Evolutionary conservation across 2,888 invertebrate species (phyloP).

Genomic region (Pandemis cinnamomeana): DNA sequence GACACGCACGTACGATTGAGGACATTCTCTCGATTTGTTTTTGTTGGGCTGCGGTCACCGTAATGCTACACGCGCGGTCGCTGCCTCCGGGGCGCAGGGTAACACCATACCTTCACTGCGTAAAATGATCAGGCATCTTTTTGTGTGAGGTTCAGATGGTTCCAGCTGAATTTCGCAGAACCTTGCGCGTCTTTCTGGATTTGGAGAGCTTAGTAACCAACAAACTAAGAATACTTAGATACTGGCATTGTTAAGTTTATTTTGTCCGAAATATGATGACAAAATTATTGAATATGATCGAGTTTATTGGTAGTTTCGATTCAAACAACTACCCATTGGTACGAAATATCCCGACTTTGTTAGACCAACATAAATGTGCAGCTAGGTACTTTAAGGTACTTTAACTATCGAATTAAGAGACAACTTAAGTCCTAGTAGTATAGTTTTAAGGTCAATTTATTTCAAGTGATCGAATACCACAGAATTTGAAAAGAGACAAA

Average conservation of each 20-base stretch:
- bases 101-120: constrained; percentile 35
- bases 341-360: background rate
- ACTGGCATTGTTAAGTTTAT: too few relatives aligned
- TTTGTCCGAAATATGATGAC: too few relatives aligned
- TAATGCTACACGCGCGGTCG: constrained; percentile 70
- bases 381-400: background rate
- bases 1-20: constrained; percentile 84
- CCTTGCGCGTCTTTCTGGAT: background rate
- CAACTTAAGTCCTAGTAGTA: too few relatives aligned
- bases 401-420: background rate
- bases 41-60: constrained; percentile 81
- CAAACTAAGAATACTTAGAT: too few relatives aligned
- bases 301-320: background rate
- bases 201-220: background rate
- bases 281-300: background rate
- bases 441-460: background rate
- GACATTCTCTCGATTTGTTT: constrained; percentile 79
- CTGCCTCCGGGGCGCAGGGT: constrained; percentile 51
- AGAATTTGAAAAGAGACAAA: background rate
- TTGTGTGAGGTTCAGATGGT: constrained; percentile 3
- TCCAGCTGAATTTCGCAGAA: background rate
- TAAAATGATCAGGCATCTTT: constrained; percentile 12
- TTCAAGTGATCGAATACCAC: background rate
- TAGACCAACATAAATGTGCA: background rate
- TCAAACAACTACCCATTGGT: background rate